Evolutionary conservation across 2,888 invertebrate genomes (phyloP).

Genomic region (Pinctada fucata): DNA sequence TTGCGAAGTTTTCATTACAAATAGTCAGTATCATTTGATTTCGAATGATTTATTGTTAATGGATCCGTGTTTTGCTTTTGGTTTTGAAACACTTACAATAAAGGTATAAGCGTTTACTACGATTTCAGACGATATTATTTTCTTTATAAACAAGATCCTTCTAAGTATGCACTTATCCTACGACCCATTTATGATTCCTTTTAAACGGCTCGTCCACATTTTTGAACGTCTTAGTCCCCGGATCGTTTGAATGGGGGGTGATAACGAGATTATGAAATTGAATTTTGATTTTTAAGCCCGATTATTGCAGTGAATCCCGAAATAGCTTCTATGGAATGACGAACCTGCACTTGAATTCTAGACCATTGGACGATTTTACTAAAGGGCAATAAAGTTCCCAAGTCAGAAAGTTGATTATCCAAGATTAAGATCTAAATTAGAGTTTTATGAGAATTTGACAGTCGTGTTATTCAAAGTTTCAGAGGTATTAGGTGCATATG

Average conservation of each 20-base stretch:
- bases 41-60: neutral
- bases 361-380: no score
- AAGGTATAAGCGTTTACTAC: neutral
- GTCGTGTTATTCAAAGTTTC: no score
- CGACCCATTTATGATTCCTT: neutral
- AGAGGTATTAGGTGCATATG: no score
- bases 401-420: no score
- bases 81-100: neutral
- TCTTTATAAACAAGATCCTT: neutral
- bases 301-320: neutral
- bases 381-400: no score
- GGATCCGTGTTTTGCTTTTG: neutral
- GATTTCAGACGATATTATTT: neutral
- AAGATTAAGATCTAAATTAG: no score
- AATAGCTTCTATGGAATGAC: no score
- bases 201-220: neutral
- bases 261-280: slow-evolving; percentile 8
- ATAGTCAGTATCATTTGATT: neutral
- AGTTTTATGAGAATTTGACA: no score
- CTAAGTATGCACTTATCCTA: neutral
- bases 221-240: neutral
- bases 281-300: slow-evolving; percentile 13
- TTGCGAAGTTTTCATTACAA: no score
- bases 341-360: no score
- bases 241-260: neutral